phyloP scores from a whole-genome alignment of 2,797 vertebrate species.

The Podarcis lilfordi region DNA sequence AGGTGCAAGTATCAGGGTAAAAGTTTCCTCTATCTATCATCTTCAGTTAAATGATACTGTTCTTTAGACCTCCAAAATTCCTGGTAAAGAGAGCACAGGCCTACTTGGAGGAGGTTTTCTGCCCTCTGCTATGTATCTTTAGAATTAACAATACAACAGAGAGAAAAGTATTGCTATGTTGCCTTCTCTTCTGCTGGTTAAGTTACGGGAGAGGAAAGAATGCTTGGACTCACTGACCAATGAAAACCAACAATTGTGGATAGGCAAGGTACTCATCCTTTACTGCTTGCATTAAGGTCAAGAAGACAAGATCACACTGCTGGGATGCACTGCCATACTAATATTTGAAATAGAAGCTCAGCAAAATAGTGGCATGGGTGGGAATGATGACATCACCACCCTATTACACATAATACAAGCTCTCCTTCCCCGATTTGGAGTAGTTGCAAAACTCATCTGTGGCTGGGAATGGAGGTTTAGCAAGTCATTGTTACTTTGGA shows the following conservation, averaged over 20 bases:
- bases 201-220: not conserved
- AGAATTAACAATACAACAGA: not conserved
- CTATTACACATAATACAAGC: not conserved
- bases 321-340: not conserved
- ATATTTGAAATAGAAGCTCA: not conserved
- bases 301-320: conserved; percentile 1
- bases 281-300: not conserved
- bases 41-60: not conserved
- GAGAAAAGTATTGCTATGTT: not conserved
- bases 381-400: not conserved
- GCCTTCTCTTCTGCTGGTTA: not conserved
- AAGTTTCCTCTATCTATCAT: not conserved
- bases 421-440: not conserved
- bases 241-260: not conserved
- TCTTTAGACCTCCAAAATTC: not conserved
- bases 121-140: not conserved
- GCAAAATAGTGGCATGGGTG: not conserved
- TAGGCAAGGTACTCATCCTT: not conserved
- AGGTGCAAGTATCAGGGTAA: too few relatives aligned
- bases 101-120: not conserved
- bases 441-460: not conserved
- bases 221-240: not conserved
- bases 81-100: not conserved
- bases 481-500: not conserved
- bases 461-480: not conserved